These are phyloP conservation scores for Odontamblyopus rebecca DNA, from an alignment of 2,797 vertebrate genomes.

Conservation along the genomic window DNA sequence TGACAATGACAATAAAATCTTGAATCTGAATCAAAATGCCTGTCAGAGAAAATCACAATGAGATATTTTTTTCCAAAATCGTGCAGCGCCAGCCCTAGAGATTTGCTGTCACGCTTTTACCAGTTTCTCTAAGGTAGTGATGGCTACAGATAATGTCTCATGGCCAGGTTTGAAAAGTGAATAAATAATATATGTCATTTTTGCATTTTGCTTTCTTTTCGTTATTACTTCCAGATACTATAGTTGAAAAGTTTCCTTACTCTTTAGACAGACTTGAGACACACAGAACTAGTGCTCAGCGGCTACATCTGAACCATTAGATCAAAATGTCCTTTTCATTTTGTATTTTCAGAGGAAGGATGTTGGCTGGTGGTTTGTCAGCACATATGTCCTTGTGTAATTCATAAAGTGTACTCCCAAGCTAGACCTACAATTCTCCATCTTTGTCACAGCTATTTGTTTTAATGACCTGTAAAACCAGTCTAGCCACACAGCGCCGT, in stretches of 20 bases:
- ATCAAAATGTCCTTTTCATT: slow-evolving; percentile 57
- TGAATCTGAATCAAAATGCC: too few relatives aligned
- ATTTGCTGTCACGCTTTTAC: too few relatives aligned
- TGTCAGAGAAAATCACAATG: too few relatives aligned
- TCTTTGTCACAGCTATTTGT: slow-evolving; percentile 2
- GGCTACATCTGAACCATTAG: slow-evolving; percentile 43
- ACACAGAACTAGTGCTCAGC: slow-evolving; percentile 41
- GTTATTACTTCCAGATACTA: too few relatives aligned
- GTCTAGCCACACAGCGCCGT: slow-evolving; percentile 27
- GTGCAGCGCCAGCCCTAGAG: too few relatives aligned
- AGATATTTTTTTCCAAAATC: too few relatives aligned
- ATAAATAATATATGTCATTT: too few relatives aligned
- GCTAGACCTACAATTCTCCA: not conserved
- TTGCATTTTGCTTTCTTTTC: not conserved
- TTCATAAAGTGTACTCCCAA: not conserved
- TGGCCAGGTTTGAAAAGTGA: too few relatives aligned
- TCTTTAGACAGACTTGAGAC: slow-evolving; percentile 22
- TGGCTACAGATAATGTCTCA: too few relatives aligned
- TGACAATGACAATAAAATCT: too few relatives aligned
- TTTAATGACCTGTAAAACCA: slow-evolving; percentile 26
- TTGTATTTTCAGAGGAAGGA: slow-evolving; percentile 27
- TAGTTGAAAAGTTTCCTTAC: slow-evolving; percentile 22
- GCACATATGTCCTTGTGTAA: not conserved
- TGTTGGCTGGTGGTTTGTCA: slow-evolving; percentile 12
- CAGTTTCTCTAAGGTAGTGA: too few relatives aligned